Evolutionary conservation across 2,888 invertebrate genomes (phyloP).

Genomic region (Cheilosia grossa): DNA sequence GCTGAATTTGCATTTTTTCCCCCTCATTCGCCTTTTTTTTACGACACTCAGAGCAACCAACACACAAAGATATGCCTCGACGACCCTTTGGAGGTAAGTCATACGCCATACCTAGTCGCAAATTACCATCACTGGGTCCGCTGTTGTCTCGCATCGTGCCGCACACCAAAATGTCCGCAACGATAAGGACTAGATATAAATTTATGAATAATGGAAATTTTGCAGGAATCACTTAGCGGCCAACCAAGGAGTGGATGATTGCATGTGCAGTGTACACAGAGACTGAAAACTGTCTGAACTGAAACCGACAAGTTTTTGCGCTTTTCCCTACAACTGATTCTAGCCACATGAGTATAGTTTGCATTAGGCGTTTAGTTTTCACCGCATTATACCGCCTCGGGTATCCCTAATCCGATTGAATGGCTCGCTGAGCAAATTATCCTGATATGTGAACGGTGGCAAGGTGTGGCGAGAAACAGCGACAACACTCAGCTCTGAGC

Average conservation of each 20-base stretch:
- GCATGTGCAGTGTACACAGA: background rate
- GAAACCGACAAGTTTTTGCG: background rate
- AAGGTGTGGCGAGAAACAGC: slow-evolving; percentile 1
- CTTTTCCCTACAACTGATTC: slow-evolving; percentile 6
- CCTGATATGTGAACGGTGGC: slow-evolving; percentile 41
- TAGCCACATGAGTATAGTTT: slow-evolving; percentile 46
- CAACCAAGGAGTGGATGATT: background rate
- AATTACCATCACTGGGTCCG: too few relatives aligned
- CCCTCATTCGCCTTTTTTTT: too few relatives aligned
- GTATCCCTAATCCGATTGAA: slow-evolving; percentile 69
- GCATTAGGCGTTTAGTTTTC: slow-evolving; percentile 34
- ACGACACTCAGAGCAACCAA: background rate
- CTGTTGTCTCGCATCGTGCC: too few relatives aligned
- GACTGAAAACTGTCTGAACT: background rate
- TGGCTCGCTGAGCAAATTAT: slow-evolving; percentile 67
- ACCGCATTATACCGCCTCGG: slow-evolving; percentile 51
- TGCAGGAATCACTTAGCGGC: slow-evolving; percentile 11
- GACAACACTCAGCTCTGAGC: background rate
- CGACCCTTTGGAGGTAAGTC: slow-evolving; percentile 24
- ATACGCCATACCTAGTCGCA: slow-evolving; percentile 14
- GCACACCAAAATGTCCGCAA: slow-evolving; percentile 24
- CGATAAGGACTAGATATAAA: slow-evolving; percentile 62
- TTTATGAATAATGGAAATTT: slow-evolving; percentile 68
- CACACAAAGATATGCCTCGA: background rate
- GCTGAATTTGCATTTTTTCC: slow-evolving; percentile 42